These are phyloP conservation scores for Xiphophorus couchianus DNA, from an alignment of 2,113 vertebrate genomes.

Conservation along the genomic window DNA sequence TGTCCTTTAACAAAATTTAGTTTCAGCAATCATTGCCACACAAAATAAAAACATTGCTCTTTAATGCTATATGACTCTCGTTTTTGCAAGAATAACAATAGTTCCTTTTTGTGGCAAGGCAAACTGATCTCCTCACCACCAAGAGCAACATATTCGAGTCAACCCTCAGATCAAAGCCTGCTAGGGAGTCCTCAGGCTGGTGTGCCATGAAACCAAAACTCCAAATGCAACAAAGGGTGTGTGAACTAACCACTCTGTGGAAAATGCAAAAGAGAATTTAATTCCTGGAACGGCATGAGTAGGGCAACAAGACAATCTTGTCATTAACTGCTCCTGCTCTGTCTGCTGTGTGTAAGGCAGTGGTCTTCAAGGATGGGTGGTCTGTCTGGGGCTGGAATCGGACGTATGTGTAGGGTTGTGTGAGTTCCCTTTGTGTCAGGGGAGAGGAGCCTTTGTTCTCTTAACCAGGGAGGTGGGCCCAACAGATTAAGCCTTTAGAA, in stretches of 20 bases:
- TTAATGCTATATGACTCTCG: slow-evolving; percentile 7
- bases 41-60: too few relatives aligned
- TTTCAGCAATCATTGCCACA: neutral
- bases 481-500: slow-evolving; percentile 81
- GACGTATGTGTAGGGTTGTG: slow-evolving; percentile 76
- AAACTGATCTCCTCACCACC: slow-evolving; percentile 51
- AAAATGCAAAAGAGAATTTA: slow-evolving; percentile 59
- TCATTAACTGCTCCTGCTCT: slow-evolving; percentile 47
- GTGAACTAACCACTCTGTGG: slow-evolving; percentile 61
- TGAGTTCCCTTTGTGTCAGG: slow-evolving; percentile 74
- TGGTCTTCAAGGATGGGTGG: slow-evolving; percentile 78
- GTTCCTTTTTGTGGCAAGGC: slow-evolving; percentile 38
- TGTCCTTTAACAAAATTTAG: slow-evolving; percentile 20
- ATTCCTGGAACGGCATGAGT: slow-evolving; percentile 48
- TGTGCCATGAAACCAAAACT: slow-evolving; percentile 57
- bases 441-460: slow-evolving; percentile 78
- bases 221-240: slow-evolving; percentile 50
- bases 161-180: slow-evolving; percentile 59
- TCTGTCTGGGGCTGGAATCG: slow-evolving; percentile 70
- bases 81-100: slow-evolving; percentile 29
- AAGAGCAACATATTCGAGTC: slow-evolving; percentile 40
- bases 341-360: slow-evolving; percentile 45
- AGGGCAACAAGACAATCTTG: slow-evolving; percentile 45
- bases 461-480: slow-evolving; percentile 80
- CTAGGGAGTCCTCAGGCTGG: slow-evolving; percentile 29